These are phyloP conservation scores for Condylura cristata DNA, from an alignment of 2,113 vertebrate species.

Conservation along the genomic window DNA sequence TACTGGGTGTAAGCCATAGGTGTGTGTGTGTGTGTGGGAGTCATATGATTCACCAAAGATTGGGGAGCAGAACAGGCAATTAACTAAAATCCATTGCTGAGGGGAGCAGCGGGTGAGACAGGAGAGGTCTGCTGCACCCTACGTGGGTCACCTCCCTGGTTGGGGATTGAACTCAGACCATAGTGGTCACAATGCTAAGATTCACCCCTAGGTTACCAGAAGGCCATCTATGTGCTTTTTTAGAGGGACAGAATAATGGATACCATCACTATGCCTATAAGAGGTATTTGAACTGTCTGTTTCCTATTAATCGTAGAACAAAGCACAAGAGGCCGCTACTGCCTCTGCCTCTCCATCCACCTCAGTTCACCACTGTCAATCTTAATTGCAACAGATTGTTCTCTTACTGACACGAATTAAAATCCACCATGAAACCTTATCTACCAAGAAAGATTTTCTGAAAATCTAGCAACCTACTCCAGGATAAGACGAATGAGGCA, in stretches of 20 bases:
- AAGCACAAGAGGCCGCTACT: conserved; percentile 29
- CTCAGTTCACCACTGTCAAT: conserved; percentile 61
- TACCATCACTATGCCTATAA: not conserved
- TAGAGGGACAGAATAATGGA: not conserved
- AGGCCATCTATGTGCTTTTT: not conserved
- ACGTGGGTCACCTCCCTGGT: too few relatives aligned
- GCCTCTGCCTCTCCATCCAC: not conserved
- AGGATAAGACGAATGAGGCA: conserved; percentile 46
- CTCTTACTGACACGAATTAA: conserved; percentile 13
- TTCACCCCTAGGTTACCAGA: too few relatives aligned
- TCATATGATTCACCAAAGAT: too few relatives aligned
- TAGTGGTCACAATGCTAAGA: too few relatives aligned
- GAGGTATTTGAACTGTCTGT: conserved; percentile 53
- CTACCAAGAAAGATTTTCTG: not conserved
- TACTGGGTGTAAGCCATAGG: too few relatives aligned
- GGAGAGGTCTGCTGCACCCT: too few relatives aligned
- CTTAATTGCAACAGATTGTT: not conserved
- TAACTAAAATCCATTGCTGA: too few relatives aligned
- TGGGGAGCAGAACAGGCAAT: too few relatives aligned
- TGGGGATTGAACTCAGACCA: too few relatives aligned
- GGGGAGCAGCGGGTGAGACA: too few relatives aligned
- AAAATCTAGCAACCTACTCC: conserved; percentile 36
- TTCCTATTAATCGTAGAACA: conserved; percentile 68
- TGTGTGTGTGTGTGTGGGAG: too few relatives aligned
- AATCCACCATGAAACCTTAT: conserved; percentile 35